Conservation (phyloP, 2,113 vertebrate genomes). For the Rallus limicola region DNA sequence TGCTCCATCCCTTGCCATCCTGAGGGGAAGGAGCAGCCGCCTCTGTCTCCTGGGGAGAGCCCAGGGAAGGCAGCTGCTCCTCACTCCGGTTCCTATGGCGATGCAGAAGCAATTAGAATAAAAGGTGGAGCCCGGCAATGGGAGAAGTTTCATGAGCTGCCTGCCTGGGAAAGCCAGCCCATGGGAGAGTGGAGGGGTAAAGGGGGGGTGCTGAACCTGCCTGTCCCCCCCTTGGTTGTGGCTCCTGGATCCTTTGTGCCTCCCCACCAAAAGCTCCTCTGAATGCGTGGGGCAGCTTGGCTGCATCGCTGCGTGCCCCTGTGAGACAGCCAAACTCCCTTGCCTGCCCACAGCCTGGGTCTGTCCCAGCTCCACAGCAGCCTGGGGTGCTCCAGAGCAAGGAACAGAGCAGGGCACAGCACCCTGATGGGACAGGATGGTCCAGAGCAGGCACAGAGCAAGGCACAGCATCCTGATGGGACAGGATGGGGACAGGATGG, state of each 20-base stretch:
- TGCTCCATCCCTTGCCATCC: neutral
- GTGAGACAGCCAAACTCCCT: neutral
- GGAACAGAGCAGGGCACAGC: no score
- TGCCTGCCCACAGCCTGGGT: rapidly evolving
- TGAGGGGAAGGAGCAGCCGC: neutral
- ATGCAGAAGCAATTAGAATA: constrained; percentile 52
- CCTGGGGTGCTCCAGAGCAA: no score
- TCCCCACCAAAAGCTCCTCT: neutral
- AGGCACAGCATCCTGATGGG: no score
- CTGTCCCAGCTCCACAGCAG: neutral
- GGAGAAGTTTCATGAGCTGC: constrained; percentile 42
- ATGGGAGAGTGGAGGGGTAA: neutral
- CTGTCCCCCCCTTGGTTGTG: rapidly evolving
- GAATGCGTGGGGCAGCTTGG: rapidly evolving
- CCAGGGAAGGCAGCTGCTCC: neutral
- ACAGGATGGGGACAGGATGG: no score
- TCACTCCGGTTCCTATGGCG: constrained; percentile 69
- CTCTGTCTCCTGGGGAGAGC: neutral
- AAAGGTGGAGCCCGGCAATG: constrained; percentile 52
- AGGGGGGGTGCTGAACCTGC: neutral
- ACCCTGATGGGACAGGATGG: no score
- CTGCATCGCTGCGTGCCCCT: neutral
- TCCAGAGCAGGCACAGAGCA: no score
- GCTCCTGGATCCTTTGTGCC: neutral
- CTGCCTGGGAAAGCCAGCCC: neutral